These are phyloP conservation scores for Neoscelio sp. DNA, from an alignment of 2,888 invertebrate genomes.

Conservation along the genomic window DNA sequence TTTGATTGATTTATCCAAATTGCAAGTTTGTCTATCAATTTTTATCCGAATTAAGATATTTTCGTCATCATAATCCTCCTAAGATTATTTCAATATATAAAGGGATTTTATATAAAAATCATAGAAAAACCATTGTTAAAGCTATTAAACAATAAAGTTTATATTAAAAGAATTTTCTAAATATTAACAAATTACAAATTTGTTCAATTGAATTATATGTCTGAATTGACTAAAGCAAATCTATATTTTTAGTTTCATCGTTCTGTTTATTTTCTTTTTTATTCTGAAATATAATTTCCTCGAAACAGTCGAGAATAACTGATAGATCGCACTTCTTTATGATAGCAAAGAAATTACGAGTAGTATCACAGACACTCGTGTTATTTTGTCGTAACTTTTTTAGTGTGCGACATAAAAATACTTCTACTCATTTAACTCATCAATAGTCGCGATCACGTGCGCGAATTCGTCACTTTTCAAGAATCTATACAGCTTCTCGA, in stretches of 20 bases:
- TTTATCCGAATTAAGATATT: no score
- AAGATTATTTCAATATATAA: no score
- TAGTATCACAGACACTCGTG: neutral
- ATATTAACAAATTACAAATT: no score
- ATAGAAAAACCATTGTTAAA: no score
- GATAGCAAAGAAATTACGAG: constrained; percentile 10
- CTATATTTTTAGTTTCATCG: constrained; percentile 3
- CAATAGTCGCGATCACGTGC: constrained; percentile 19
- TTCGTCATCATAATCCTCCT: no score
- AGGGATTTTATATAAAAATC: no score
- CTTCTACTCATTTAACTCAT: constrained; percentile 15
- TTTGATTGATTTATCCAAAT: neutral
- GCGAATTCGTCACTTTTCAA: neutral
- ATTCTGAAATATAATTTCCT: neutral
- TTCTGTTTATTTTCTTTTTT: neutral
- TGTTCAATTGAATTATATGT: no score
- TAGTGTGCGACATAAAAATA: constrained; percentile 18
- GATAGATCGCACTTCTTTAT: constrained; percentile 3
- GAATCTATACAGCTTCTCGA: no score
- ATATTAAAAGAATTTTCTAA: no score
- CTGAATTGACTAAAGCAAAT: neutral
- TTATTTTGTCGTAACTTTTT: constrained; percentile 11
- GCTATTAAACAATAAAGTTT: no score
- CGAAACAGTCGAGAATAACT: constrained; percentile 13
- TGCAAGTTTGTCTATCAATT: neutral